Percentiles rank a stretch among this genome's conserved stretches.
These are phyloP conservation scores for Charanyca ferruginea DNA, from an alignment of 2,888 invertebrate species.

Conservation along the genomic window DNA sequence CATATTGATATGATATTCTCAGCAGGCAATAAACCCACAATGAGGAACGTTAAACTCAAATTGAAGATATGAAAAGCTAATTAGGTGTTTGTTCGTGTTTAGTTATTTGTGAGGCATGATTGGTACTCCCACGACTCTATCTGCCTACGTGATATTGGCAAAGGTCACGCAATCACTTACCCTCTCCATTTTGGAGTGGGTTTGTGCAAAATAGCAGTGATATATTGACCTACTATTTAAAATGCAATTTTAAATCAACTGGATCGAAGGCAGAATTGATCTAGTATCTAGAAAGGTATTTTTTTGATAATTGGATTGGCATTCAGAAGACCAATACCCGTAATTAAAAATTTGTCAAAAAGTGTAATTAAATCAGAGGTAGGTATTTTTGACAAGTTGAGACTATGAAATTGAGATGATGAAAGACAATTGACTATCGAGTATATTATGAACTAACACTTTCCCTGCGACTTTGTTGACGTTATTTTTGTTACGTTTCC, in stretches of 20 bases:
- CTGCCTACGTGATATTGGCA: constrained; percentile 52
- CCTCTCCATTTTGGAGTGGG: constrained; percentile 37
- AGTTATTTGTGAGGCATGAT: constrained; percentile 44
- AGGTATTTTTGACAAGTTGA: no score
- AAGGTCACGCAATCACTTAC: constrained; percentile 56
- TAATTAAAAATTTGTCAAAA: no score
- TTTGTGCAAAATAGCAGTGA: constrained; percentile 32
- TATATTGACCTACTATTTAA: constrained; percentile 6
- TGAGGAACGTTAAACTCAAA: constrained; percentile 32
- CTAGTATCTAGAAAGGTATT: neutral
- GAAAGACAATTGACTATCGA: no score
- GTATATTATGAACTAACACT: no score
- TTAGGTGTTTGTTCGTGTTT: constrained; percentile 47
- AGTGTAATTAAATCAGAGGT: no score
- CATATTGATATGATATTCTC: constrained; percentile 53
- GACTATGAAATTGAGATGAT: no score
- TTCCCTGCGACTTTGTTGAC: no score
- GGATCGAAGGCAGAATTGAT: neutral
- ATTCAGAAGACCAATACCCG: no score
- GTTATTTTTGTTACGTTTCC: no score
- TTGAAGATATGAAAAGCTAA: constrained; percentile 47
- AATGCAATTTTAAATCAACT: constrained; percentile 7
- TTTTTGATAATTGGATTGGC: no score
- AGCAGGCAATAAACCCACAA: constrained; percentile 42
- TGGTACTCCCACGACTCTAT: constrained; percentile 53